Evolutionary conservation across 2,888 invertebrate genomes (phyloP).

Genomic region (Drosophila pseudotalamancana): DNA sequence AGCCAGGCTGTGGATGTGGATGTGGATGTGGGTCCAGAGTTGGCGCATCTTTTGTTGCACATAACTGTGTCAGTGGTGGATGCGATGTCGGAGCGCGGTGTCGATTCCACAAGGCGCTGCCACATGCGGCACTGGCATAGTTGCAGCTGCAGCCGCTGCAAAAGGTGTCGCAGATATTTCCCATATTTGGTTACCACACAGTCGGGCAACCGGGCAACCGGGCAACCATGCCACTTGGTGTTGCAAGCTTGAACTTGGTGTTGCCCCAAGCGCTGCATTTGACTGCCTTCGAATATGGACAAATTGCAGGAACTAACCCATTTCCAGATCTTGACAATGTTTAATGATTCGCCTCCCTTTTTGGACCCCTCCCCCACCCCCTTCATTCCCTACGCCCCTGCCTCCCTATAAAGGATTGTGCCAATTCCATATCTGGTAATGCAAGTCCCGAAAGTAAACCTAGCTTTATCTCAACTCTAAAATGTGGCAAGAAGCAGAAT

Average conservation of each 20-base stretch:
- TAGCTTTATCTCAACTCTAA: background rate
- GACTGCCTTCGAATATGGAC: constrained; percentile 65
- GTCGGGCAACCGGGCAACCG: constrained; percentile 16
- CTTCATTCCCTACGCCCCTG: background rate
- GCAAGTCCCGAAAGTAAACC: background rate
- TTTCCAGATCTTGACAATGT: constrained; percentile 46
- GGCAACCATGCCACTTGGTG: constrained; percentile 14
- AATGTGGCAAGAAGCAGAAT: background rate
- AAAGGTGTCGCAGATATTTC: constrained; percentile 58
- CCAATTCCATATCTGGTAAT: constrained; percentile 23
- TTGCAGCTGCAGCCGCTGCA: constrained; percentile 21
- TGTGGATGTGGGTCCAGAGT: background rate
- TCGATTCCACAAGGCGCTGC: constrained; percentile 42
- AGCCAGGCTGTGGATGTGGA: constrained; percentile 38
- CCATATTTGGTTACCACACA: constrained; percentile 72
- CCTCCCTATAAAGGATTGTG: constrained; percentile 2
- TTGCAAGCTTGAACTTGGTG: constrained; percentile 26
- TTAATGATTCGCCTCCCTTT: constrained; percentile 42
- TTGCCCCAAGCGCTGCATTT: constrained; percentile 33
- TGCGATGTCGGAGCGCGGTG: constrained; percentile 43
- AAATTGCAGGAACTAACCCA: constrained; percentile 68
- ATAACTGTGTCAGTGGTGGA: constrained; percentile 56
- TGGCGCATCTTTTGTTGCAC: constrained; percentile 56
- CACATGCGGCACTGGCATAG: constrained; percentile 15
- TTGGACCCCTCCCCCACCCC: background rate